Evolutionary conservation across 2,888 invertebrate genomes (phyloP).

Genomic region (Aphidius colemani): DNA sequence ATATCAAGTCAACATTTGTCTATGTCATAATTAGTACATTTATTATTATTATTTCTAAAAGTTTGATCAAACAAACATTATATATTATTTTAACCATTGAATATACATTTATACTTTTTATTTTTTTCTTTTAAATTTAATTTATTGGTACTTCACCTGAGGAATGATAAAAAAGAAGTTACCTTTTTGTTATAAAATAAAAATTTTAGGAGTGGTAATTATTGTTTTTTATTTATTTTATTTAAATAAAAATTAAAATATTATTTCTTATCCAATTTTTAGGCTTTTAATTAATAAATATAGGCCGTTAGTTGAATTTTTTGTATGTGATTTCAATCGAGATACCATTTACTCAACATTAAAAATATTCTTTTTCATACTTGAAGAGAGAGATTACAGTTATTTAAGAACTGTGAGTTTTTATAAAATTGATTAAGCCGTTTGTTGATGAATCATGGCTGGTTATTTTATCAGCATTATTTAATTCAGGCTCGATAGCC

Average conservation of each 20-base stretch:
- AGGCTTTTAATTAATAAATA: conserved; percentile 76
- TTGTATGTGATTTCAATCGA: not conserved
- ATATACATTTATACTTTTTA: too few species aligned
- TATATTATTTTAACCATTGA: too few species aligned
- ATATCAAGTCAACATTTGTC: too few species aligned
- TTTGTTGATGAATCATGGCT: conserved; percentile 96
- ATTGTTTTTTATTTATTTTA: too few species aligned
- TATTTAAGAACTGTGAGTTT: conserved; percentile 63
- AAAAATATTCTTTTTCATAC: conserved; percentile 95
- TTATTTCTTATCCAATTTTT: not conserved
- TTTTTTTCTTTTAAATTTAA: too few species aligned
- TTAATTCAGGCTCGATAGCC: conserved; percentile 94
- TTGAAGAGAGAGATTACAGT: not conserved
- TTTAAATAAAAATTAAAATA: not conserved
- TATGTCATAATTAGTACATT: too few species aligned
- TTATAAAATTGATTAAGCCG: conserved; percentile 95
- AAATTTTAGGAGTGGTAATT: too few species aligned
- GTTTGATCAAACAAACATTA: too few species aligned
- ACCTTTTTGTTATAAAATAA: not conserved
- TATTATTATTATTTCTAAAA: too few species aligned
- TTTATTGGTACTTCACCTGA: not conserved
- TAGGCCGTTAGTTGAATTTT: conserved; percentile 75
- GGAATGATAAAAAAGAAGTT: not conserved
- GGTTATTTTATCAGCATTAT: conserved; percentile 68
- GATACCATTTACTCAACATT: too few species aligned